Conservation (phyloP, 2,113 vertebrate species). For the Sceloporus tristichus region DNA sequence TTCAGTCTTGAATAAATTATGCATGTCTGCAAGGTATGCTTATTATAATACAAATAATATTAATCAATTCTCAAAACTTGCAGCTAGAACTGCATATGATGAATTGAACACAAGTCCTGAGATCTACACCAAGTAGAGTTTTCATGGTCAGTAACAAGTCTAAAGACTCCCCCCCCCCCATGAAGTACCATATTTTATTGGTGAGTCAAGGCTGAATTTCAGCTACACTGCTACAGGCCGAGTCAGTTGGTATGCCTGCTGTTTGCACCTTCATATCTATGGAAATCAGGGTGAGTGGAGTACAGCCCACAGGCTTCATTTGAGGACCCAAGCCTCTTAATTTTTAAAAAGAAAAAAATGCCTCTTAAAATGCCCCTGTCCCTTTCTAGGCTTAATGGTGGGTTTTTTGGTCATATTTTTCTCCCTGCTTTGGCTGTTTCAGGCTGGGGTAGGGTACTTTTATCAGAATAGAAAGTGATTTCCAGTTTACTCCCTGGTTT, state of each 20-base stretch:
- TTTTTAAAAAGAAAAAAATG: too few relatives aligned
- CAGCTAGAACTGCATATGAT: not conserved
- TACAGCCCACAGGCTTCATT: too few relatives aligned
- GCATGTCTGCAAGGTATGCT: not conserved
- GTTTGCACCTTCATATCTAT: not conserved
- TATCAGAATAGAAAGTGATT: too few relatives aligned
- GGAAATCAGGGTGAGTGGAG: too few relatives aligned
- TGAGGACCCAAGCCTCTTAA: too few relatives aligned
- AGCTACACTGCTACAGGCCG: not conserved
- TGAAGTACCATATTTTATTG: not conserved
- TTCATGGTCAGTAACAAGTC: not conserved
- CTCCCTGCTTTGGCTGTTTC: too few relatives aligned
- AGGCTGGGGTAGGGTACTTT: too few relatives aligned
- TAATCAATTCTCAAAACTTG: slow-evolving; percentile 9
- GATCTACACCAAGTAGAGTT: not conserved
- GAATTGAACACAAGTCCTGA: not conserved
- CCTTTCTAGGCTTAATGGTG: too few relatives aligned
- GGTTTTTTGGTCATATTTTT: too few relatives aligned
- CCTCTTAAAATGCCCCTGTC: too few relatives aligned
- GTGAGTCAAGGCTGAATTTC: not conserved
- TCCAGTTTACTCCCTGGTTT: too few relatives aligned
- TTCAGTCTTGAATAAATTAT: not conserved
- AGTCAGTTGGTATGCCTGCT: not conserved
- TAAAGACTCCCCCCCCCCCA: too few relatives aligned
- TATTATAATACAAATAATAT: not conserved